Base-by-base conservation (phyloP, 1,140 invertebrate genomes). In the Achatina immaculata region DNA sequence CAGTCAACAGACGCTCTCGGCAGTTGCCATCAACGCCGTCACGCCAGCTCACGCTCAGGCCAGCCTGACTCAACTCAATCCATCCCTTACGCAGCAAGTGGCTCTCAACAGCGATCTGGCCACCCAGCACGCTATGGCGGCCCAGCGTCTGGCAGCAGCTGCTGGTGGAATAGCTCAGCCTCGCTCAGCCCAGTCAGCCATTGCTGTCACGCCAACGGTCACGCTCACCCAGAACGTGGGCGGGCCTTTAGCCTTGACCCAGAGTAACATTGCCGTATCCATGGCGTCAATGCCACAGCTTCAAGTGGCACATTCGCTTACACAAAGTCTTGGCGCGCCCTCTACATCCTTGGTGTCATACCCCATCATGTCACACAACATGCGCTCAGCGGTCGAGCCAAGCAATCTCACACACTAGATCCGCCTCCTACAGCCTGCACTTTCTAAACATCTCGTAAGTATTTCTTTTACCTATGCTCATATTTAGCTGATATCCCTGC, bases 261-360 rank as follows among this genome's bases (percentile, higher is more conserved):
- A 87, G 65, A 83, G 83, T 80, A 83, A 86, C 78, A 88, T 89
- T 62, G 85, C 89, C 45, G 88, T 89, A 48, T 88, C 87, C 68
- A 84, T 88, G 81, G 85, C 88, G 62, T 85, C 87, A 77, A 78
- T 88, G 38, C 85, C 88, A n/a, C 91, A 80, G 88, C 91, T 82
- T 77, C 92, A 92, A 79, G 91, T 89, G 66, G 89, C 89, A 28
- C 92, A 80, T 45, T 84, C 83, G 68, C 80, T 85, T 75, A 87
- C 85, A 31, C 88, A 90, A 72, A 90, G 86, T 75, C 85, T 92
- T 78, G 86, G 90, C 74, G 90, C 88, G 55, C 90, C 92, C 6
- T 90, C 91, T 19, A 93, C 93, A 31, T 92, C 94, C 0, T 92
- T 95, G 73, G 94, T 95, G 51, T 95, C 94, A 19, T 95, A 95